Percentiles rank a stretch among this genome's conserved stretches.
phyloP scores from a whole-genome alignment of 2,888 invertebrate genomes.

The Harmothoe impar region DNA sequence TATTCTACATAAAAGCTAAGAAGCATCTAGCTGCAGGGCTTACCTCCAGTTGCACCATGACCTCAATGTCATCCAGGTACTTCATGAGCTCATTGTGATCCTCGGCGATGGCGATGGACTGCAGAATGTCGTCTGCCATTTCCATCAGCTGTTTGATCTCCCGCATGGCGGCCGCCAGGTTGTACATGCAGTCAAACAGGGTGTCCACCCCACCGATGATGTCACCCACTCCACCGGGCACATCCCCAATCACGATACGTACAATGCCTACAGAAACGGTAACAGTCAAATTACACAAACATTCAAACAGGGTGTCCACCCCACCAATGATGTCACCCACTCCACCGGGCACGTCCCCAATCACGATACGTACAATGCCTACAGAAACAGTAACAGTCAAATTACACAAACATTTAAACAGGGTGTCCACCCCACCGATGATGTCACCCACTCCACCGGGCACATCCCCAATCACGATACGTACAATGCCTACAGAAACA shows the following conservation, averaged over 20 bases:
- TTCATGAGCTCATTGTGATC: constrained; percentile 40
- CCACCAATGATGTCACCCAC: not conserved
- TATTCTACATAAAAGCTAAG: too few relatives aligned
- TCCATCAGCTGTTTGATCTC: constrained; percentile 55
- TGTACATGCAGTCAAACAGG: constrained; percentile 49
- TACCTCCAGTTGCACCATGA: constrained; percentile 45
- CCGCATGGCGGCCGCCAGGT: constrained; percentile 46
- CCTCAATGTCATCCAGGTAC: constrained; percentile 44
- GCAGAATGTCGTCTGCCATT: constrained; percentile 20
- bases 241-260: not conserved
- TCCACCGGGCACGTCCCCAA: constrained; percentile 32
- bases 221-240: constrained; percentile 16
- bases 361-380: not conserved
- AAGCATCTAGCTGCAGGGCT: not conserved
- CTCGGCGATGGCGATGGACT: not conserved
- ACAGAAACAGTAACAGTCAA: too few relatives aligned
- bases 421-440: too few relatives aligned
- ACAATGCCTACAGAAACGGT: not conserved
- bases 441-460: not conserved
- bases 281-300: constrained; percentile 39
- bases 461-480: too few relatives aligned
- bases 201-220: constrained; percentile 50
- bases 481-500: too few relatives aligned
- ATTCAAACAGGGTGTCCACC: constrained; percentile 33
- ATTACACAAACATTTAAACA: too few relatives aligned